phyloP scores from a whole-genome alignment of 1,140 invertebrate species.

The Dinoponera quadriceps region DNA sequence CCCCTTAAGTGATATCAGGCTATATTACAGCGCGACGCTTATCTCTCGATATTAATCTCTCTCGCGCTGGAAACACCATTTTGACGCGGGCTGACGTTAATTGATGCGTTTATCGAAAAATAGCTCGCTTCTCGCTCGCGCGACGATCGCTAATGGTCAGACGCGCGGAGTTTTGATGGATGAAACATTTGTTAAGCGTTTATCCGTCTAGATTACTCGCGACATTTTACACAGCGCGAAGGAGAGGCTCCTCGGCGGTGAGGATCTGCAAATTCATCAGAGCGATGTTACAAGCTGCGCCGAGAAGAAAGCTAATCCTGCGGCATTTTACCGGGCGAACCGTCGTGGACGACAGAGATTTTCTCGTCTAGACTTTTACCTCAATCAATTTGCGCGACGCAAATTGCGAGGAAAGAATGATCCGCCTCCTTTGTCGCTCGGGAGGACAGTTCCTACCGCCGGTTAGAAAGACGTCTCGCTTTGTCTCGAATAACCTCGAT shows the following conservation, averaged over 20 bases:
- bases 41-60: conserved; percentile 43
- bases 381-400: no score
- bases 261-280: neutral
- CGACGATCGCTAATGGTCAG: neutral
- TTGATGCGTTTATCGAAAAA: conserved; percentile 35
- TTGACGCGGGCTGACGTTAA: conserved; percentile 13
- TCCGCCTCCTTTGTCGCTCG: no score
- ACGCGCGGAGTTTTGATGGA: conserved; percentile 5
- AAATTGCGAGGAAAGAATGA: no score
- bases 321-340: neutral
- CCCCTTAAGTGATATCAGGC: conserved; percentile 27
- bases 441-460: no score
- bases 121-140: conserved; percentile 5
- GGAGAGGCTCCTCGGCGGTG: no score
- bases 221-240: no score
- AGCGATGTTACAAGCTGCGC: neutral
- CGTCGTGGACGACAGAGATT: neutral
- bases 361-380: neutral
- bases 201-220: neutral
- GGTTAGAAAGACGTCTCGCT: no score
- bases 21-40: neutral
- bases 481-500: no score
- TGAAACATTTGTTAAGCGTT: conserved; percentile 5
- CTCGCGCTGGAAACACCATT: neutral
- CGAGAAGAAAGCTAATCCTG: neutral